Conservation (phyloP, 2,113 vertebrate genomes). For the Budorcas taxicolor region DNA sequence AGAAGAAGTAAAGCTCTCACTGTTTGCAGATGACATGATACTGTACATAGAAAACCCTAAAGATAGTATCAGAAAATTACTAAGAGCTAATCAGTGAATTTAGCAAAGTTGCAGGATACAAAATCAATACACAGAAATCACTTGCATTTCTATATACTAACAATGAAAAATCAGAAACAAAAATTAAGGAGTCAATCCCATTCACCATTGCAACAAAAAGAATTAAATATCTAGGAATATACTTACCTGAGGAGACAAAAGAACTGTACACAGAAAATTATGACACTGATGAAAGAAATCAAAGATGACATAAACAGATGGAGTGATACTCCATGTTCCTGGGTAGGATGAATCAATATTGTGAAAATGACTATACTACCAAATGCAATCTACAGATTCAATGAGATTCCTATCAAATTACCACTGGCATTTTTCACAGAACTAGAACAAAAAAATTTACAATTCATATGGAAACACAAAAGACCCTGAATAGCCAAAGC, state of each 20-base stretch:
- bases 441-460: neutral
- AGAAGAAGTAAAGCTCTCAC: neutral
- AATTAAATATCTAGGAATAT: neutral
- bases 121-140: neutral
- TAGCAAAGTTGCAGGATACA: neutral
- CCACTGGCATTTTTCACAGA: neutral
- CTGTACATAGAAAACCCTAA: neutral
- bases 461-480: neutral
- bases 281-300: neutral
- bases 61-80: neutral
- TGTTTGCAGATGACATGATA: neutral
- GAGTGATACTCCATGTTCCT: neutral
- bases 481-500: neutral
- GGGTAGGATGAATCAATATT: neutral
- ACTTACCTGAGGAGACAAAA: neutral
- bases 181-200: neutral
- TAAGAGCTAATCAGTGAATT: neutral
- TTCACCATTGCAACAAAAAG: neutral
- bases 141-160: neutral
- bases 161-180: neutral
- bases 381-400: neutral
- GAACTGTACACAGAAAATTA: neutral
- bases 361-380: neutral
- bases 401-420: neutral
- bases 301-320: neutral